A percentile compares a stretch with the other conserved stretches of the same genome.
These are phyloP conservation scores for Leucopsar rothschildi DNA, from an alignment of 2,113 vertebrate species.

Conservation along the genomic window DNA sequence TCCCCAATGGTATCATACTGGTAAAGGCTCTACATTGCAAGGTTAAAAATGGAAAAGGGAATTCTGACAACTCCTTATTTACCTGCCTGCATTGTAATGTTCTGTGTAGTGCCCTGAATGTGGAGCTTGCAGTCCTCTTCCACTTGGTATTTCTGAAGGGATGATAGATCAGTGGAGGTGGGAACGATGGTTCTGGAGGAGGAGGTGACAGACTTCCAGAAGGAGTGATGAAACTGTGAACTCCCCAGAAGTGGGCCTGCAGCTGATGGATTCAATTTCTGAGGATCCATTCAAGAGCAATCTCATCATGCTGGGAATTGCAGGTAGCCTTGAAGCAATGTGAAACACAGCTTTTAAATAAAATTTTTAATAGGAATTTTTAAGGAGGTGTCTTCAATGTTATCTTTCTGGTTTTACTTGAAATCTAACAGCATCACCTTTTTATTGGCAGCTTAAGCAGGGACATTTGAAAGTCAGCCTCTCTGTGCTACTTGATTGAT, in stretches of 20 bases:
- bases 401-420: neutral
- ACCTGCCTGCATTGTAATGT: neutral
- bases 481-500: neutral
- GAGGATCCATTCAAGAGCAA: neutral
- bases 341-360: neutral
- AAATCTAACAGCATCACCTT: neutral
- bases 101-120: neutral
- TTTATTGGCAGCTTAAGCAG: neutral
- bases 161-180: neutral
- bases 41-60: neutral
- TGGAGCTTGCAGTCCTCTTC: neutral
- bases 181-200: neutral
- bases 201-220: neutral
- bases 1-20: neutral
- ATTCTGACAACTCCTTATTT: neutral
- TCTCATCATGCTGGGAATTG: neutral
- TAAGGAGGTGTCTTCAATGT: neutral
- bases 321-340: neutral
- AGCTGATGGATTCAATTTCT: neutral
- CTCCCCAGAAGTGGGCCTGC: neutral
- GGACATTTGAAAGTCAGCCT: neutral
- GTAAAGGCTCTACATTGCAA: neutral
- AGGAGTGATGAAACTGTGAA: neutral
- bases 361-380: neutral
- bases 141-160: neutral